Evolutionary conservation across 2,113 vertebrate species (phyloP).

Genomic region (Pachycephala philippinensis): DNA sequence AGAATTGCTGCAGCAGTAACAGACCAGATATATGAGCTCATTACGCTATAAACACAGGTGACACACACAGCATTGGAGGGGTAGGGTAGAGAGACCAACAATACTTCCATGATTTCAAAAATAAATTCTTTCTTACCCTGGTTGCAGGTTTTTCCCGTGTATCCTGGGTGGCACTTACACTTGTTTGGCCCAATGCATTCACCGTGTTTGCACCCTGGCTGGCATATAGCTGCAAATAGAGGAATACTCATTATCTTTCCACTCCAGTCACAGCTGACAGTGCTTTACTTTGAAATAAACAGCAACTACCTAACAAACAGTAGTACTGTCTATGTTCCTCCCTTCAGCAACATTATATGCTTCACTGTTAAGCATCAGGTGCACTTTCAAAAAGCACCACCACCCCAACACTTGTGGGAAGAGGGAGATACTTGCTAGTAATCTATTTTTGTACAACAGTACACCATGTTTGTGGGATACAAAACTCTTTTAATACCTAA

Average conservation of each 20-base stretch:
- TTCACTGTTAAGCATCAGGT: not conserved
- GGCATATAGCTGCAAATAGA: conserved; percentile 87
- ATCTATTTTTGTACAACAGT: not conserved
- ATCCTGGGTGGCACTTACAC: conserved; percentile 94
- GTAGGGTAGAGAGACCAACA: not conserved
- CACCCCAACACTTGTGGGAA: not conserved
- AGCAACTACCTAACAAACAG: not conserved
- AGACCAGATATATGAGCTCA: not conserved
- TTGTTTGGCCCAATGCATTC: conserved; percentile 94
- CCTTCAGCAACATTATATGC: not conserved
- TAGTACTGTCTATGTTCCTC: not conserved
- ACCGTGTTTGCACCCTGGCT: conserved; percentile 91
- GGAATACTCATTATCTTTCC: not conserved
- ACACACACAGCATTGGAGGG: not conserved
- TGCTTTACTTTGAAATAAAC: not conserved
- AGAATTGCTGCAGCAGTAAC: not conserved
- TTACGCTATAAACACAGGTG: not conserved
- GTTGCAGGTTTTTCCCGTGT: conserved; percentile 94
- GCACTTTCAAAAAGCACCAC: not conserved
- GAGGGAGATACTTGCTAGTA: not conserved
- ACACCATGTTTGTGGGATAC: not conserved
- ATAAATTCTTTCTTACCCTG: conserved; percentile 81
- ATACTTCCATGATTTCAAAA: not conserved
- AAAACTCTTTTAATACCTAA: not conserved
- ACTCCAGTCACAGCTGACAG: not conserved